phyloP scores from a whole-genome alignment of 1,140 invertebrate genomes.

The Saccostrea cuccullata region DNA sequence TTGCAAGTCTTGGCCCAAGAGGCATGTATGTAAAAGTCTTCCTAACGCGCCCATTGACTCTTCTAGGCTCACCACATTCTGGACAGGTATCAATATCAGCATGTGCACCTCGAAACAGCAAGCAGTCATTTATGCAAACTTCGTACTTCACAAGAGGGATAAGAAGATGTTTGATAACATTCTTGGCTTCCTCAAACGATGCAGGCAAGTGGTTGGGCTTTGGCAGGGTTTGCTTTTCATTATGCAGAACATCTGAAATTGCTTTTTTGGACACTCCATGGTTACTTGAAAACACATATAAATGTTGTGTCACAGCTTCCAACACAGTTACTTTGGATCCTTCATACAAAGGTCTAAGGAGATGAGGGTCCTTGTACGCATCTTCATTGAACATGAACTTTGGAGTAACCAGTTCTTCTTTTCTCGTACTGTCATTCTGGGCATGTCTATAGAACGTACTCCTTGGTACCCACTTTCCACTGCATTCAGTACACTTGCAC shows the following conservation, averaged over 20 bases:
- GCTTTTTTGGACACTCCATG: conserved; percentile 20
- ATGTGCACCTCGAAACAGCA: background rate
- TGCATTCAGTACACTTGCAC: background rate
- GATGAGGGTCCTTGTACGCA: background rate
- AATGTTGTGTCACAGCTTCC: conserved; percentile 7
- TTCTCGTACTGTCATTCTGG: background rate
- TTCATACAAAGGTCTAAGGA: background rate
- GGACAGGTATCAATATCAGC: background rate
- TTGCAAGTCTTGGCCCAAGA: background rate
- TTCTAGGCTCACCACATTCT: background rate
- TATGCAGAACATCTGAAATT: conserved; percentile 3
- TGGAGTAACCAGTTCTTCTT: background rate
- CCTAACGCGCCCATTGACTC: background rate
- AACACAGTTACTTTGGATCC: background rate
- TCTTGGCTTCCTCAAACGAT: conserved; percentile 13
- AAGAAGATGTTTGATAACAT: background rate
- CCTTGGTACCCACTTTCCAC: background rate
- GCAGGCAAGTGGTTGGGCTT: background rate
- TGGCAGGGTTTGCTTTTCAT: background rate
- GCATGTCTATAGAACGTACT: background rate
- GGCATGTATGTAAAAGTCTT: background rate
- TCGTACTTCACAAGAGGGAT: conserved; percentile 14
- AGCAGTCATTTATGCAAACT: conserved; percentile 27
- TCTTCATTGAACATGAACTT: background rate
- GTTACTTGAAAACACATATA: conserved; percentile 7